A percentile compares a stretch with the other conserved stretches of the same genome.
Evolutionary conservation across 2,888 invertebrate genomes (phyloP).

Genomic region (Andrena praecox): DNA sequence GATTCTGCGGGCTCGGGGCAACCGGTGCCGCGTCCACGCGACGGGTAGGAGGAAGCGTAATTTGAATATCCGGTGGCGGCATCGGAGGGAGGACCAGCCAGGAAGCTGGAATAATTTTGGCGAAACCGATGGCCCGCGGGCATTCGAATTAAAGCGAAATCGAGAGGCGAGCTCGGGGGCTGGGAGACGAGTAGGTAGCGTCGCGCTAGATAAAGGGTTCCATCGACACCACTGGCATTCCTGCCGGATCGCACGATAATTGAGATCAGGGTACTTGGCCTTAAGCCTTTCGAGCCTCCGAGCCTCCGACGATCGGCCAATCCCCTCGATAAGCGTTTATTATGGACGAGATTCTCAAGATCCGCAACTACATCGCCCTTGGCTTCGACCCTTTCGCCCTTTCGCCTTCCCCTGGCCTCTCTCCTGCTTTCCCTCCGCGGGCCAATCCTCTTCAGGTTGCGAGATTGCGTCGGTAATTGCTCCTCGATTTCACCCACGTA

Average conservation of each 20-base stretch:
- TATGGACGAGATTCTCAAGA: constrained; percentile 65
- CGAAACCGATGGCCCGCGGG: constrained; percentile 76
- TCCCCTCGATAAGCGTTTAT: constrained; percentile 71
- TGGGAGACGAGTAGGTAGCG: constrained; percentile 60
- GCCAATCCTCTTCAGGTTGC: constrained; percentile 57
- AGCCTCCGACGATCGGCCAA: constrained; percentile 66
- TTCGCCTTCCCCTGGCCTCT: neutral
- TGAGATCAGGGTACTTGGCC: constrained; percentile 71
- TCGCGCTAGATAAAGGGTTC: constrained; percentile 59
- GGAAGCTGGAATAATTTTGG: constrained; percentile 74
- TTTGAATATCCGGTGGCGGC: constrained; percentile 23
- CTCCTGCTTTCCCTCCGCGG: constrained; percentile 13
- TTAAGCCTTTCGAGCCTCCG: constrained; percentile 66
- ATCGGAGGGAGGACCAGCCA: neutral
- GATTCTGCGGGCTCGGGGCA: neutral
- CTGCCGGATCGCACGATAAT: constrained; percentile 68
- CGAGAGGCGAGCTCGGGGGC: neutral
- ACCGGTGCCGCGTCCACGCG: neutral
- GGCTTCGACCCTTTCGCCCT: constrained; percentile 36
- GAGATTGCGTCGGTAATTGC: constrained; percentile 77
- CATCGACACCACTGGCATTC: constrained; percentile 53
- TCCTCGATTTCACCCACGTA: constrained; percentile 67
- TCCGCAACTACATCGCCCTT: constrained; percentile 49
- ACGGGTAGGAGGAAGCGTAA: constrained; percentile 17
- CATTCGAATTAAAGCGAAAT: constrained; percentile 78